phyloP scores from a whole-genome alignment of 1,140 invertebrate species.

The Fragariocoptes setiger region DNA sequence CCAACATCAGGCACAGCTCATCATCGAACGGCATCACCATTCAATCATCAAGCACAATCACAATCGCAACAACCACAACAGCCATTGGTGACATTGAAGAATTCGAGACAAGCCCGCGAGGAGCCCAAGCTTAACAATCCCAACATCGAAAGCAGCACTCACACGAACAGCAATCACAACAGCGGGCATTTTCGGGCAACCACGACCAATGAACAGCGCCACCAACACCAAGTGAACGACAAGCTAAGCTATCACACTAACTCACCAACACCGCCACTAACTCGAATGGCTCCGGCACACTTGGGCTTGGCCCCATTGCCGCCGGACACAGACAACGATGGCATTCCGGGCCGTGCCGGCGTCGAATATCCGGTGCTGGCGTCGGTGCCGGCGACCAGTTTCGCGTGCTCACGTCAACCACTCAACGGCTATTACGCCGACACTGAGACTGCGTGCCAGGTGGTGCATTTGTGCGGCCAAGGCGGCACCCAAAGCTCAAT shows the following conservation, averaged over 20 bases:
- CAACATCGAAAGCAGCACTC: not conserved
- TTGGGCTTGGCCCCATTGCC: slow-evolving; percentile 6
- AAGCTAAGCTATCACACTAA: too few species aligned
- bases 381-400: slow-evolving; percentile 14
- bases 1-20: too few species aligned
- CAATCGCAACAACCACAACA: not conserved
- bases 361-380: slow-evolving; percentile 11
- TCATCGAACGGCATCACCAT: not conserved
- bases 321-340: slow-evolving; percentile 10
- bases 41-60: not conserved
- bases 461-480: slow-evolving; percentile 27
- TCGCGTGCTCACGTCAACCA: slow-evolving; percentile 13
- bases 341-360: slow-evolving; percentile 11
- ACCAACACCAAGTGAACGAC: too few species aligned
- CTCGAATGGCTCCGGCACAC: too few species aligned
- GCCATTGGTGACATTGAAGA: not conserved
- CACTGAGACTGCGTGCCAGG: slow-evolving; percentile 27
- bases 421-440: slow-evolving; percentile 16
- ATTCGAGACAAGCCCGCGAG: not conserved
- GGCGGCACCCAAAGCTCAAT: slow-evolving; percentile 20
- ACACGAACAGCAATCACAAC: too few species aligned
- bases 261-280: too few species aligned
- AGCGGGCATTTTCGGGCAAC: too few species aligned
- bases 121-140: not conserved
- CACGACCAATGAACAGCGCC: too few species aligned